Evolutionary conservation across 2,113 vertebrate genomes (phyloP), one percentile per base, ranked within the genome.

Genomic region (Zosterops hypoxanthus): DNA sequence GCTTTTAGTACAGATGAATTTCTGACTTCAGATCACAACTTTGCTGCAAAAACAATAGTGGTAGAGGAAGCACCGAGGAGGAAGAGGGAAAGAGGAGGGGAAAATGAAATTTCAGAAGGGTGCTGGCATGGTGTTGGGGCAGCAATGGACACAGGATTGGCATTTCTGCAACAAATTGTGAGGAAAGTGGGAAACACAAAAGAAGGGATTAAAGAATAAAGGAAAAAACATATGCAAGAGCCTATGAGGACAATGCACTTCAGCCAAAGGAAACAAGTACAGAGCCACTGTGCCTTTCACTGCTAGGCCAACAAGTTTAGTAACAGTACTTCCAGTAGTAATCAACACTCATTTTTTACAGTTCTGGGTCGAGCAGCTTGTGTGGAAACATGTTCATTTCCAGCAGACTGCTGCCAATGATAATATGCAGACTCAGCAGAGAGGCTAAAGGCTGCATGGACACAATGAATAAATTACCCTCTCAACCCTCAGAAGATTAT

Each of bases 401-500:
- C 65, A 70, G 31, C 71, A 83, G 72, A 46, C 56, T 4, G 8
- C 53, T 81, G 69, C 72, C 69, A 68, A 18, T 25, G 49, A 49
- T 12, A 70, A 77, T 10, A 31, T 4, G 61, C 53, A 89, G 28
- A 78, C 70, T 91, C 61, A 86, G 88, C 69, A 91, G 34, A 77
- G 55, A 89, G n/a, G 72, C 64, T 73, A 70, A 93, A 77, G 86
- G 68, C 64, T 59, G 80, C 26, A 31, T 11, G 49, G 80, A 71
- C 73, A 42, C 65, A 80, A 49, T 15, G 49, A 72, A 77, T 82
- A 92, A 89, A 94, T 95, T 39, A 72, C 53, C 61, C 53, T 89
- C 84, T 85, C 78, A 89, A 50, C 57, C 44, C 81, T 65, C 76
- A 61, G 78, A 82, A 82, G 84, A 94, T 89, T 85, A 87, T n/a